These are phyloP conservation scores for Pelecanoides urinatrix DNA, from an alignment of 2,113 vertebrate species.

Conservation along the genomic window DNA sequence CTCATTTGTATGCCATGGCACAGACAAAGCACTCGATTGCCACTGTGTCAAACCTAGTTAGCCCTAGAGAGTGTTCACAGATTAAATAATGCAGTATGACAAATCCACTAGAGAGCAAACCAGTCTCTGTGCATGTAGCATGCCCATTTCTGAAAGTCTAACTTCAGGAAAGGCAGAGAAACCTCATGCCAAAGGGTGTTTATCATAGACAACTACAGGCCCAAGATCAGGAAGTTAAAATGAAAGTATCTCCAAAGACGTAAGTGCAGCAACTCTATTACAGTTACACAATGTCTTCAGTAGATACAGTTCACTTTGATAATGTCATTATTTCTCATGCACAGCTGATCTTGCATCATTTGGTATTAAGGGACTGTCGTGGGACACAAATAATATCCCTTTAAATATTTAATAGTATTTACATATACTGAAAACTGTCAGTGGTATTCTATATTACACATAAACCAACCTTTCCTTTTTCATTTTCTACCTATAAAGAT, in stretches of 20 bases:
- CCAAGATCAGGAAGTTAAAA: neutral
- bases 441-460: neutral
- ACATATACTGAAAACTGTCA: neutral
- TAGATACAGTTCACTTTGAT: neutral
- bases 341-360: neutral
- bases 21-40: neutral
- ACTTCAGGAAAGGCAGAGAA: neutral
- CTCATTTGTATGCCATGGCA: neutral
- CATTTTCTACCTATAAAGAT: neutral
- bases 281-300: neutral
- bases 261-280: neutral
- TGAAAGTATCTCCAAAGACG: neutral
- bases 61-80: neutral
- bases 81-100: neutral
- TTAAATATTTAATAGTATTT: conserved; percentile 31
- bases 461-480: neutral
- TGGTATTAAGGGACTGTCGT: neutral
- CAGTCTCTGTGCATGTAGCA: neutral
- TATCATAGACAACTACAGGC: neutral
- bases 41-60: neutral
- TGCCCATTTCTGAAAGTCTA: neutral
- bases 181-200: neutral
- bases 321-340: neutral
- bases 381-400: neutral
- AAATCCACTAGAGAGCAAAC: neutral